Evolutionary conservation across 2,888 invertebrate species (phyloP), one percentile per base, ranked within the genome.

Genomic region (Hemithea aestivaria): DNA sequence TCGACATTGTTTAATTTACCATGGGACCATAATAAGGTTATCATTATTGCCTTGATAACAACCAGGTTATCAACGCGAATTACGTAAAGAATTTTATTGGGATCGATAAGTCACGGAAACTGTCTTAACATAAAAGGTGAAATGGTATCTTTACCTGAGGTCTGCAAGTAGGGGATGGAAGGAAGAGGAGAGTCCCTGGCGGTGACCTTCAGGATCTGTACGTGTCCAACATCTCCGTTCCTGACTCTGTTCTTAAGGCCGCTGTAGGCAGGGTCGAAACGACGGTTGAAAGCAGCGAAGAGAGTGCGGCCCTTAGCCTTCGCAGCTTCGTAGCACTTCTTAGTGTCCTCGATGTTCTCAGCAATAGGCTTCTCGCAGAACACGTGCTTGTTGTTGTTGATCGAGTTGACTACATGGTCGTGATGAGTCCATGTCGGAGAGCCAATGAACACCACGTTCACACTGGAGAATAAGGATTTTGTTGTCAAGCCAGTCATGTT

Each of bases 301-400:
- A 93, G 70, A 0, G 89, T 84, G 20, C 81, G 84, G 1, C 89
- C 87, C 16, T 81, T 79, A 29, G 85, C 73, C 36, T 83, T 80
- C 0, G 92, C 91, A 0, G 83, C 71, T 26, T 89, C 87, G 58
- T 90, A 92, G 53, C 91, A 91, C 37, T 77, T 85, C 45, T 73
- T 75, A 0, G 90, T 89, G 6, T 88, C 83, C 12, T 81, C 73
- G 2, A 82, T 73, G 41, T 82, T 79, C 52, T 90, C 88, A 0
- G 91, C 90, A 6, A 92, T 88, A 0, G 92, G 93, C 56, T 93
- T 93, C 66, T 93, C 92, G 53, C 91, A 91, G 63, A 91, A 92
- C 0, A 93, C 91, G 10, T 90, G 89, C 59, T 92, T 92, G 45
- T 88, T 83, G 35, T 83, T 75, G 6, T 80, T 71, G 24, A 91